Conservation (phyloP, 37 sponge, comb jelly and placozoan genomes). For the Diacarnus erythraeanus region DNA sequence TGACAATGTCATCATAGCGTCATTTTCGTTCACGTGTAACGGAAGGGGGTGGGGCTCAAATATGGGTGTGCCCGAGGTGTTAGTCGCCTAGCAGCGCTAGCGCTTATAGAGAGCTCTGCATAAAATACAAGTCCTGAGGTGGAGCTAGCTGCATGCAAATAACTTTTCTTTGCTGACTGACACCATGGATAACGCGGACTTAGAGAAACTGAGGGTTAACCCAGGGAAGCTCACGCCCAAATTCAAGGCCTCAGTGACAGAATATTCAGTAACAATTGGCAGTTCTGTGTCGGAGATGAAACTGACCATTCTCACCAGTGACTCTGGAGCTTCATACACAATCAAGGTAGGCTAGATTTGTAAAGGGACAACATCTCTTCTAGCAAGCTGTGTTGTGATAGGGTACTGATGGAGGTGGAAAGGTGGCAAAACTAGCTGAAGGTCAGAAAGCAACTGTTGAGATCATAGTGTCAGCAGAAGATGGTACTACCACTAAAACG, state of each 20-base stretch:
- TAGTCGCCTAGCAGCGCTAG: slow-evolving; percentile 30
- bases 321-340: slow-evolving; percentile 82
- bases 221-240: slow-evolving; percentile 89
- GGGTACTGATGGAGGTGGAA: slow-evolving; percentile 69
- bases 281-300: slow-evolving; percentile 69
- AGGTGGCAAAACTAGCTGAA: slow-evolving; percentile 71
- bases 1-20: background rate
- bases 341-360: slow-evolving; percentile 60
- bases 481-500: slow-evolving; percentile 80
- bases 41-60: slow-evolving; percentile 19
- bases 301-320: slow-evolving; percentile 76
- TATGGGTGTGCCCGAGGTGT: no score
- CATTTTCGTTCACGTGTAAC: background rate
- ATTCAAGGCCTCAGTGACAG: slow-evolving; percentile 65
- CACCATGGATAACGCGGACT: slow-evolving; percentile 91
- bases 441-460: slow-evolving; percentile 53
- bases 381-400: background rate
- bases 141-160: background rate
- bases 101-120: background rate
- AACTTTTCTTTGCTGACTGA: background rate
- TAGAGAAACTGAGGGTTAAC: slow-evolving; percentile 76
- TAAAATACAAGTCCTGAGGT: no score
- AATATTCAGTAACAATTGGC: slow-evolving; percentile 73
- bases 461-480: slow-evolving; percentile 87
- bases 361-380: background rate